Conservation (phyloP, 2,113 vertebrate genomes). For the Cololabis saira region DNA sequence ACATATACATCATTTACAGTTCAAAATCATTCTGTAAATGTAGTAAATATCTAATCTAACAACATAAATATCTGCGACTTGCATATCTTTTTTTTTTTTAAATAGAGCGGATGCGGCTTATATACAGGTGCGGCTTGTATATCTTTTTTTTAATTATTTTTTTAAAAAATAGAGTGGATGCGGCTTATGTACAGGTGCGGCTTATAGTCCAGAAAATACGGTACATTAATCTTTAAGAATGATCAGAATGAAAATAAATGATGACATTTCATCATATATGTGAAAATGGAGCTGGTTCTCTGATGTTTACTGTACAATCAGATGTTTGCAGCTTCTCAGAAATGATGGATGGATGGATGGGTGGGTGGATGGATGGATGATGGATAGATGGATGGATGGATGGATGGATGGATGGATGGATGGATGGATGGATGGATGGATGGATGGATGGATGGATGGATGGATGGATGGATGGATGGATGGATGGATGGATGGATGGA, state of each 20-base stretch:
- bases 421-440: neutral
- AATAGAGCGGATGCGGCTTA: no score
- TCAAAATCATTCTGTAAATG: no score
- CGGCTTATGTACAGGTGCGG: no score
- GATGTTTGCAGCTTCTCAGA: no score
- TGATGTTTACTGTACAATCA: neutral
- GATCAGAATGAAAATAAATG: neutral
- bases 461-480: neutral
- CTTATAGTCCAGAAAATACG: no score
- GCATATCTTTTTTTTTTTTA: no score
- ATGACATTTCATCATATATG: neutral
- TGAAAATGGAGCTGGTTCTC: neutral
- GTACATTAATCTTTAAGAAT: neutral
- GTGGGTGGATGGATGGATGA: neutral
- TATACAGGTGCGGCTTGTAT: no score
- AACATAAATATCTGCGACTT: no score
- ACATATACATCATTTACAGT: no score
- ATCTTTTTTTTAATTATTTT: no score
- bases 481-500: neutral
- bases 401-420: conserved; percentile 2
- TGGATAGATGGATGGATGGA: conserved; percentile 7
- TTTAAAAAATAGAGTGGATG: no score
- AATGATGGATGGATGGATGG: neutral
- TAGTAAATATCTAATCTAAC: no score
- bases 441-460: conserved; percentile 2